Base-by-base conservation (phyloP, 2,113 vertebrate species). In the Camelus dromedarius region DNA sequence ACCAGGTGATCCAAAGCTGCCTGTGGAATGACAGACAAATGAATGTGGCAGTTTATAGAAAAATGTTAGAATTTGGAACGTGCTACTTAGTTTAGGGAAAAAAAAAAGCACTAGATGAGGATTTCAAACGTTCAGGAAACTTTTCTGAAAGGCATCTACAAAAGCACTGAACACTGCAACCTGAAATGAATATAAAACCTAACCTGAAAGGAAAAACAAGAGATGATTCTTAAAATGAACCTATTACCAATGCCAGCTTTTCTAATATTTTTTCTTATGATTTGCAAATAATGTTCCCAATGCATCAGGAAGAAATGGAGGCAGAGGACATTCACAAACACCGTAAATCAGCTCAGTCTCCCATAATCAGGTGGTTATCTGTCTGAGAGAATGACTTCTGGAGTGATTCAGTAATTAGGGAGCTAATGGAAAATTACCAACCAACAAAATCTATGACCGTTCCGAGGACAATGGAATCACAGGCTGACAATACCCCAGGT, bases 361-460 rank as follows among this genome's bases (percentile, higher is more conserved):
- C n/a, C 48, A 85, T 62, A 81, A 52, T 82, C 67, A 79, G 46
- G 67, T 8, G 6, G 18, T n/a, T 86, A 72, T 70, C 91, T 79
- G 3, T 87, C 35, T 67, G 70, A 79, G 8, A 91, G 46, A 75
- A 89, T 42, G 69, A 58, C 50, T 91, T 26, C 56, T 52, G 50
- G 62, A 93, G 62, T 69, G 22, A 35, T 54, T 93, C 88, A 85
- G 60, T 89, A 94, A 96, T 97, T 97, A 97, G 66, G n/a, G 46
- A 89, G 16, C 54, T 95, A 95, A 94, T 75, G 84, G 46, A 86
- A 97, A 97, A 95, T 76, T 95, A 73, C 67, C 73, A 90, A 54
- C 72, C 60, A 96, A 83, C 91, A 76, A 95, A 97, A 87, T 79
- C 89, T 94, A 76, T 89, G 87, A 97, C 89, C 19, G 1, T 96